Base-by-base conservation (phyloP, 2,797 vertebrate species). In the Gorsachius magnificus region DNA sequence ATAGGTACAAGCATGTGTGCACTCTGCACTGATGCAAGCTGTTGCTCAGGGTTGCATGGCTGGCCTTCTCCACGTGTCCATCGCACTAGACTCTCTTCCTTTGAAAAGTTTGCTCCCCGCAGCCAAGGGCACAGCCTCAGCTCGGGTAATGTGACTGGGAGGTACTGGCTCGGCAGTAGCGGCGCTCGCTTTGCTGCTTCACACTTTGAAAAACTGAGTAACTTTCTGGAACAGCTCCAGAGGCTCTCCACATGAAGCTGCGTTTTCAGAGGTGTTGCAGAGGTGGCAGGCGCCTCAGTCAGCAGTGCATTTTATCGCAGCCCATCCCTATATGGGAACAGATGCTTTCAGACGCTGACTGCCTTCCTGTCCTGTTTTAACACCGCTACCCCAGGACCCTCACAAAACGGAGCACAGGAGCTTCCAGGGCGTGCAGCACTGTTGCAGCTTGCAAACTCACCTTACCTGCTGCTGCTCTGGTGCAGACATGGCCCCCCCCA, bases 121-220 rank as follows among this genome's bases (percentile, higher is more conserved):
- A 63, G 64, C 41, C 36, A 18, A 72, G n/a, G 61, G 48, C 48
- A 21, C 24, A 33, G 29, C 31, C 8, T 3, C 50, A 22, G 60
- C 69, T 72, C 9, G 3, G 51, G 19, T 81, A 41, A 45, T 9
- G 0, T 16, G 24, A 26, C 63, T 28, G 10, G 53, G n/a, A 45
- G 31, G 20, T n/a, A 18, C 69, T 21, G 41, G 31, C 51, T 80
- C 3, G 0, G 46, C 60, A 65, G 26, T 28, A 76, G 22, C 65
- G 48, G 50, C 0, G 0, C 26, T 68, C 2, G 1, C 46, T n/a
- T 35, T 58, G 41, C 58, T 41, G 24, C 50, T 82, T 78, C 1
- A 0, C 7, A 1, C 46, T 75, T 36, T 17, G 29, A 46, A 83
- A 91, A 72, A 60, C 28, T 10, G 9, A 65, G 41, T 20, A 36